Conservation (phyloP, 2,888 invertebrate genomes). For the Agonopterix arenella region DNA sequence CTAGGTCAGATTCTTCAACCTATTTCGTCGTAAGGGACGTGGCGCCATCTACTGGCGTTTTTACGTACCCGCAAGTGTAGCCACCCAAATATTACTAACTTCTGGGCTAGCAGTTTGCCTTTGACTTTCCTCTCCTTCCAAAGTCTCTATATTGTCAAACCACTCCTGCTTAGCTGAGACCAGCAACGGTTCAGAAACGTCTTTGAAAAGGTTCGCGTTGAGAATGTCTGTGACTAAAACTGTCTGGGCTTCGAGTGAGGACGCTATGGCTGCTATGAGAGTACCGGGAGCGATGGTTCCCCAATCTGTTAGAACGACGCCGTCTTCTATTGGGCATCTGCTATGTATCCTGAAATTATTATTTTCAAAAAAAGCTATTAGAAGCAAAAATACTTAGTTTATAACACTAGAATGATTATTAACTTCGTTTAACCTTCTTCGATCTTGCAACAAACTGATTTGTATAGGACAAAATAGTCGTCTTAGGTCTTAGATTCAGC, state of each 20-base stretch:
- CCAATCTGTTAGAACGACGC: conserved; percentile 79
- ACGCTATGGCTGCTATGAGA: conserved; percentile 77
- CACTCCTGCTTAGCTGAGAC: conserved; percentile 52
- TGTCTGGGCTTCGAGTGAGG: conserved; percentile 77
- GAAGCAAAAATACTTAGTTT: background rate
- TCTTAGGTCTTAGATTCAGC: too few relatives aligned
- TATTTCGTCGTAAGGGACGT: too few relatives aligned
- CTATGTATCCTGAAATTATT: conserved; percentile 46
- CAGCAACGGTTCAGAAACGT: conserved; percentile 54
- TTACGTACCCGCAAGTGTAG: conserved; percentile 75
- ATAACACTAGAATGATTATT: background rate
- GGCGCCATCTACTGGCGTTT: background rate
- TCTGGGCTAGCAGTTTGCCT: conserved; percentile 30
- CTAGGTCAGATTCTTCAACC: too few relatives aligned
- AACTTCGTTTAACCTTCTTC: background rate
- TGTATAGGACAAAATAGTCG: too few relatives aligned
- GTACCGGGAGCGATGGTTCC: conserved; percentile 78
- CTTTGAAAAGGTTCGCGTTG: conserved; percentile 53
- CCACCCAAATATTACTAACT: conserved; percentile 78
- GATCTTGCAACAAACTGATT: too few relatives aligned
- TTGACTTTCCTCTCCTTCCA: conserved; percentile 22
- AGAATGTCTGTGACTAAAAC: conserved; percentile 69
- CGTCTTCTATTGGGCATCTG: conserved; percentile 80
- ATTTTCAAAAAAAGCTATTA: background rate
- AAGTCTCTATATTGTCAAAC: conserved; percentile 48